Evolutionary conservation across 2,797 vertebrate species (phyloP), one percentile per base, ranked within the genome.

Genomic region (Gobio occitaniae): DNA sequence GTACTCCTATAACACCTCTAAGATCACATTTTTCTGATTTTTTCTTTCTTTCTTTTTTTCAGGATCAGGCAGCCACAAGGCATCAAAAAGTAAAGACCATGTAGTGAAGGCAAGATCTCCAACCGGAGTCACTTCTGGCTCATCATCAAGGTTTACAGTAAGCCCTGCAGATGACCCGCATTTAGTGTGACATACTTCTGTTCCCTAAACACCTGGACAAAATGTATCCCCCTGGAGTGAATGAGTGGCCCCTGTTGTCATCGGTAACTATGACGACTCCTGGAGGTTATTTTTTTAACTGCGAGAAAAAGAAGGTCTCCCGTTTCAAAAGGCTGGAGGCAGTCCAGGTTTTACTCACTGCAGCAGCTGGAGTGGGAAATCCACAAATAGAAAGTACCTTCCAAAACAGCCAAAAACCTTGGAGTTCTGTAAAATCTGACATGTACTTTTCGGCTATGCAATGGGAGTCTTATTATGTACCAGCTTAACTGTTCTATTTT

Each of bases 141-240:
- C 95, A 84, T 96, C 97, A 86, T 97, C 97, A 0, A 97, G 97
- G 90, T 97, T 98, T 93, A 97, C 97, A 36, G 97, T 98, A 92
- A 97, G 96, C 88, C 97, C 97, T 50, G 97, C 97, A 81, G 93
- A 97, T 44, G 97, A 98, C 91, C 97, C 97, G 80, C 95, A 96
- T 90, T 87, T 92, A 88, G 92, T 93, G 93, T 95, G 94, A 96
- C 80, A 88, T 71, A 56, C 78, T 70, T 19, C 78, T 61, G 52
- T 75, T 72, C 48, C 78, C 32, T 54, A 25, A 85, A 72, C 65
- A 63, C 77, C 65, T 61, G 78, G 82, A 74, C 78, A 86, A 84
- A 74, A 87, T 68, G 59, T 78, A 80, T 59, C 86, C 80, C 89
- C 87, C 79, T 86, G 78, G 87, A 86, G 84, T 88, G 84, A 87